phyloP scores from a whole-genome alignment of 1,140 invertebrate genomes.

The Caenorhabditis latens region DNA sequence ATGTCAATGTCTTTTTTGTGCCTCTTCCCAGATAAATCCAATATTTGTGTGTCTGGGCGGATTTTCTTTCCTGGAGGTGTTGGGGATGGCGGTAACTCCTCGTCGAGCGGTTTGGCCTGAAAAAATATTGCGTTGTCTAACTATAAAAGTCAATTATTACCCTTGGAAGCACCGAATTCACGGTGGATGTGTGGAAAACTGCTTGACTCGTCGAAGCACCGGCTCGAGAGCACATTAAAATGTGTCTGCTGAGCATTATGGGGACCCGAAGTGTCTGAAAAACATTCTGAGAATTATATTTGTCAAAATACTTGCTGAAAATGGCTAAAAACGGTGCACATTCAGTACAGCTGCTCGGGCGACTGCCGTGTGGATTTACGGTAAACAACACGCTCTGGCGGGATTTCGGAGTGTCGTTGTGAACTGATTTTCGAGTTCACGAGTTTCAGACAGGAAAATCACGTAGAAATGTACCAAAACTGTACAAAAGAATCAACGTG shows the following conservation, averaged over 20 bases:
- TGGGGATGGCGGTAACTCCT: slow-evolving; percentile 29
- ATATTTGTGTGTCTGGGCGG: slow-evolving; percentile 19
- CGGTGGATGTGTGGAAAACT: slow-evolving; percentile 6
- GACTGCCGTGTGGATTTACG: neutral
- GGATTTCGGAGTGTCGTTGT: slow-evolving; percentile 41
- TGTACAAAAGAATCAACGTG: too few species aligned
- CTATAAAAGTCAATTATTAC: neutral
- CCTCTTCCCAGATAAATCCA: slow-evolving; percentile 39
- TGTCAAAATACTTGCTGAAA: neutral
- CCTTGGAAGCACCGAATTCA: slow-evolving; percentile 22
- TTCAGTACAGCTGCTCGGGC: slow-evolving; percentile 2
- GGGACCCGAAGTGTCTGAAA: neutral
- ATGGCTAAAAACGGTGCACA: neutral
- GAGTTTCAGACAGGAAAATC: too few species aligned
- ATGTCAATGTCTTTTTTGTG: slow-evolving; percentile 45
- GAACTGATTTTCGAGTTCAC: neutral
- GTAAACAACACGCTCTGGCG: neutral
- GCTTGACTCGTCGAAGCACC: slow-evolving; percentile 20
- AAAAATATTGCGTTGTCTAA: neutral
- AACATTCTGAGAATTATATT: neutral
- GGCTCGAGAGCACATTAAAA: slow-evolving; percentile 1
- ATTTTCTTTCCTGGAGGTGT: neutral
- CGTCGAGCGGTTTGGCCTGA: slow-evolving; percentile 58
- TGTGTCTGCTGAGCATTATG: slow-evolving; percentile 32
- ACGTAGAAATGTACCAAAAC: too few species aligned